Evolutionary conservation across 1,140 invertebrate genomes (phyloP).

Genomic region (Macrobrachium nipponense): DNA sequence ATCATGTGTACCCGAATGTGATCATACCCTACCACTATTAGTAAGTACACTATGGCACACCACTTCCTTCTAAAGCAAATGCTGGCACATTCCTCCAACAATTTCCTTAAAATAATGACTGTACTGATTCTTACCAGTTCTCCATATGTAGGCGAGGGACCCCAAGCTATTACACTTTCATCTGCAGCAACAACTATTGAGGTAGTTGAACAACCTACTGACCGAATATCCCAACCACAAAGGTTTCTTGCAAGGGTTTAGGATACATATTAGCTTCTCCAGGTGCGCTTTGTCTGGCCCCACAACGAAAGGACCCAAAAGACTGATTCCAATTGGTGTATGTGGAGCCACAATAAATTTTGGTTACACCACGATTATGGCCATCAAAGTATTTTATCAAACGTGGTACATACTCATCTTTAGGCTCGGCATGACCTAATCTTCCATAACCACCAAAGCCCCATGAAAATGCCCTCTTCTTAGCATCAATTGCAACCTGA

Average conservation of each 20-base stretch:
- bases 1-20: too few relatives aligned
- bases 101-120: too few relatives aligned
- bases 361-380: slow-evolving; percentile 82
- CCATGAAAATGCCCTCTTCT: slow-evolving; percentile 90
- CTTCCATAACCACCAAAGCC: slow-evolving; percentile 94
- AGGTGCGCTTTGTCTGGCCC: slow-evolving; percentile 89
- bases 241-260: slow-evolving; percentile 92
- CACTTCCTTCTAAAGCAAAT: too few relatives aligned
- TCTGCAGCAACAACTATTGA: slow-evolving; percentile 90
- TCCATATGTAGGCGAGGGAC: slow-evolving; percentile 89
- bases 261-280: slow-evolving; percentile 97
- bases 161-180: slow-evolving; percentile 91
- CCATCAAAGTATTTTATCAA: slow-evolving; percentile 90
- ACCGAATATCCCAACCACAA: slow-evolving; percentile 88
- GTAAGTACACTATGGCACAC: too few relatives aligned
- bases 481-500: slow-evolving; percentile 86
- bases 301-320: slow-evolving; percentile 87
- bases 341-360: slow-evolving; percentile 85
- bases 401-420: slow-evolving; percentile 90
- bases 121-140: slow-evolving; percentile 78
- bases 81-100: too few relatives aligned
- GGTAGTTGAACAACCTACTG: slow-evolving; percentile 82
- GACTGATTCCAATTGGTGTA: slow-evolving; percentile 84
- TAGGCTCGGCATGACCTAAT: slow-evolving; percentile 90
- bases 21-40: too few relatives aligned